Percentiles rank a stretch among this genome's conserved stretches.
Evolutionary conservation across 2,888 invertebrate species (phyloP).

Genomic region (Campoplex capitator): DNA sequence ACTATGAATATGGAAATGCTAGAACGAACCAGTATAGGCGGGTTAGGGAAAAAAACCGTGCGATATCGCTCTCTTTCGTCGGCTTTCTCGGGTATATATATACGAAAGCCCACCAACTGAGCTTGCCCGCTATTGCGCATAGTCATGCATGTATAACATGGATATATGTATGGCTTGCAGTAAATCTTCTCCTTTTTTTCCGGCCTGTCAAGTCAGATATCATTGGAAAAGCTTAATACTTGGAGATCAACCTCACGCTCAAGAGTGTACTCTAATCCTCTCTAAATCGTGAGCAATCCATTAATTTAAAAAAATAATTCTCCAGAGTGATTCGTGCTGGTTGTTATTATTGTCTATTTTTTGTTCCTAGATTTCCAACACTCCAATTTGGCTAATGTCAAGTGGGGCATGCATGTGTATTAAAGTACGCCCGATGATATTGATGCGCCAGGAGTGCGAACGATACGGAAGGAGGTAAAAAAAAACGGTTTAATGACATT

Average conservation of each 20-base stretch:
- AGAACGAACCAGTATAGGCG: neutral
- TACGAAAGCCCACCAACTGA: slow-evolving; percentile 7
- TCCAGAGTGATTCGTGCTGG: neutral
- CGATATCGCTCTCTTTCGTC: slow-evolving; percentile 63
- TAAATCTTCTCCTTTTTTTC: slow-evolving; percentile 40
- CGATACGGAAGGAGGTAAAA: neutral
- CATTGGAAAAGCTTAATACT: slow-evolving; percentile 58
- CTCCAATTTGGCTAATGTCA: no score
- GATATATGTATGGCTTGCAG: slow-evolving; percentile 27
- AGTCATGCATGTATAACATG: neutral
- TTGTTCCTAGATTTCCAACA: neutral
- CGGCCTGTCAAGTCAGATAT: slow-evolving; percentile 19
- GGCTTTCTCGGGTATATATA: slow-evolving; percentile 19
- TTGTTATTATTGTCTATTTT: neutral
- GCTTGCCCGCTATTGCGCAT: slow-evolving; percentile 1
- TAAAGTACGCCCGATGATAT: no score
- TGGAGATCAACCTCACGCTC: slow-evolving; percentile 42
- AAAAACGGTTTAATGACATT: neutral
- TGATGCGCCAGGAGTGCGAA: no score
- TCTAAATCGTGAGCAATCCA: slow-evolving; percentile 21
- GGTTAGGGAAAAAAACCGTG: slow-evolving; percentile 47
- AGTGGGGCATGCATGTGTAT: neutral
- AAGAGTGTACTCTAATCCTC: slow-evolving; percentile 44
- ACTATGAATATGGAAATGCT: slow-evolving; percentile 65
- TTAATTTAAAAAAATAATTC: no score